Evolutionary conservation across 2,797 vertebrate species (phyloP), one percentile per base, ranked within the genome.

Genomic region (Tachyglossus aculeatus): DNA sequence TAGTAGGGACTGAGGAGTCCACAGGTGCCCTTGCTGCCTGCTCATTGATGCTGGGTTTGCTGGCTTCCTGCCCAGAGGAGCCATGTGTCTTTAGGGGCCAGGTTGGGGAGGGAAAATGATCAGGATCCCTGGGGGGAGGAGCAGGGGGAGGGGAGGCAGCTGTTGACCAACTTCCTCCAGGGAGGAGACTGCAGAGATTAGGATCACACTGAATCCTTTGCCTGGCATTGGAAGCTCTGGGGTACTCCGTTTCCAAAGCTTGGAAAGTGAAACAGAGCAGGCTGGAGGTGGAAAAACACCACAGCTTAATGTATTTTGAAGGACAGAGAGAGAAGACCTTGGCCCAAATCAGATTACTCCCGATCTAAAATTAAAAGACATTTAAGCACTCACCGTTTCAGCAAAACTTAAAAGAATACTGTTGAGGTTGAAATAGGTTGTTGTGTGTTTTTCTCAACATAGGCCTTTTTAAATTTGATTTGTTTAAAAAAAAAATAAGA

Each of bases 281-380:
- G 6, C 14, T n/a, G 45, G 37, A 61, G 61, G 37, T 70, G 64
- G 73, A 74, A 72, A 83, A 79, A 75, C 67, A 63, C 45, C 18
- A 33, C 52, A 25, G 37, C 63, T 79, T 68, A 59, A 43, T 39
- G 72, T 36, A 24, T 57, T 81, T 54, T 82, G 80, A 74, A 25
- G 67, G 80, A 69, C 80, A 48, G 75, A 77, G 73, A 76, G 77
- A 67, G 70, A 77, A 45, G 36, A 85, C 79, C 78, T 86, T 79
- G 78, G 72, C 81, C 78, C 75, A 69, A 78, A 75, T 64, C 50
- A 38, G 69, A 76, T 82, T 81, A 69, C 71, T 77, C 62, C 58
- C 58, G 71, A 81, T 67, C 71, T 79, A 76, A 74, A 84, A 81
- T 32, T 80, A 79, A 88, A 82, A 72, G 68, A 47, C 16, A 68